phyloP scores from a whole-genome alignment of 2,888 invertebrate species.

The Lydus trimaculatus region DNA sequence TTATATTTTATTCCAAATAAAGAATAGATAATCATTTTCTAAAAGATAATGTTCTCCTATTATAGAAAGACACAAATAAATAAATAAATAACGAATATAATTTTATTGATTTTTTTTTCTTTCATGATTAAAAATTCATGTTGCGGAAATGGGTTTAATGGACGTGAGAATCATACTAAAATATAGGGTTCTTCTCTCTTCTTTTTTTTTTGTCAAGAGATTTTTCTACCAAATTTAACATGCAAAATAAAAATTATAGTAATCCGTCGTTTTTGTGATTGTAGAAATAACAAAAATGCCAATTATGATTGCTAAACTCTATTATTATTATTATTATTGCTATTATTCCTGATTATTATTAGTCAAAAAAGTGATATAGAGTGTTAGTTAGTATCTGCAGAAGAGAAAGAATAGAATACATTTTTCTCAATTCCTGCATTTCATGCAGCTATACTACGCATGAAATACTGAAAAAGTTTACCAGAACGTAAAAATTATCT shows the following conservation, averaged over 20 bases:
- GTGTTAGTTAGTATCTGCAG: no score
- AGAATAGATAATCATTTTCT: neutral
- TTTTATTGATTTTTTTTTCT: neutral
- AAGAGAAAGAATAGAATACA: no score
- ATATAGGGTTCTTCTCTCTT: neutral
- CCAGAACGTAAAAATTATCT: no score
- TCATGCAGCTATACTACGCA: no score
- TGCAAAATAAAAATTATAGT: neutral
- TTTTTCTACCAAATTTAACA: neutral
- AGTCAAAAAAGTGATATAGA: no score
- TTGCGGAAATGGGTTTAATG: neutral
- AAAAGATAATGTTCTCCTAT: neutral
- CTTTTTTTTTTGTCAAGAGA: neutral
- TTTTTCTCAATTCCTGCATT: no score
- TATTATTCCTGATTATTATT: no score
- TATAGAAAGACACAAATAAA: neutral
- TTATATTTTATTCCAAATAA: neutral
- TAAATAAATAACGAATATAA: neutral
- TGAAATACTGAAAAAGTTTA: no score
- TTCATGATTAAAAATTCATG: neutral
- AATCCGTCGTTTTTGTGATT: neutral
- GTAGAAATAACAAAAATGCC: no score
- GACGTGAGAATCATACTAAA: neutral
- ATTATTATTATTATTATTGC: neutral
- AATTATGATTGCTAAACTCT: neutral